Evolutionary conservation across 2,797 vertebrate genomes (phyloP), one percentile per base, ranked within the genome.

Genomic region (Micropoecilia bifurca): DNA sequence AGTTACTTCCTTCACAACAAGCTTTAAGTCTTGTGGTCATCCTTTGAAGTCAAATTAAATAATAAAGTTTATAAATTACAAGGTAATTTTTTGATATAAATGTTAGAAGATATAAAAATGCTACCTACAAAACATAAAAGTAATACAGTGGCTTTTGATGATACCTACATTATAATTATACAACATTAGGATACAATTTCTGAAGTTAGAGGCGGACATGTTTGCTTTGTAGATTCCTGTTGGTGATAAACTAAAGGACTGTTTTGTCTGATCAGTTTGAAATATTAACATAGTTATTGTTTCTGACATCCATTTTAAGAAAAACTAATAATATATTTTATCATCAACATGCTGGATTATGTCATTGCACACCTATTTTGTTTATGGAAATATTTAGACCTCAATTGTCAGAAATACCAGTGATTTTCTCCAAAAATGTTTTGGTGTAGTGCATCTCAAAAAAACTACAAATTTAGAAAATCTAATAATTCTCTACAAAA

Each of bases 401-500:
- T 28, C 22, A 50, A 47, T 71, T 75, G 57, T 14, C 33, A 22
- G 55, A 33, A 69, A 69, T 75, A 25, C n/a, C 1, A 43, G 36
- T 12, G 66, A 43, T 69, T 43, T 69, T 25, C 10, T 63, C 5
- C 48, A 53, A 46, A 12, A 57, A n/a, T 76, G 3, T 28, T 53
- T 41, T 4, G 7, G 5, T 25, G 8, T 25, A 6, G 45, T 75
- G 45, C 13, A 6, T 46, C n/a, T 43, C 10, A 43, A 74, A 50
- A 50, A 73, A 12, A 66, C 6, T 22, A 77, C 33, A 20, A 66
- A 18, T 73, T 30, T 53, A 20, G 20, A 36, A 53, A 74, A 28
- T 57, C 36, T 57, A 69, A 41, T 57, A 55, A 41, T 30, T 2
- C 47, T 77, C 41, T 57, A 25, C 59, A 68, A 80, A 68, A 75